Evolutionary conservation across 1,140 invertebrate genomes (phyloP), one percentile per base, ranked within the genome.

Genomic region (Lepidurus arcticus): DNA sequence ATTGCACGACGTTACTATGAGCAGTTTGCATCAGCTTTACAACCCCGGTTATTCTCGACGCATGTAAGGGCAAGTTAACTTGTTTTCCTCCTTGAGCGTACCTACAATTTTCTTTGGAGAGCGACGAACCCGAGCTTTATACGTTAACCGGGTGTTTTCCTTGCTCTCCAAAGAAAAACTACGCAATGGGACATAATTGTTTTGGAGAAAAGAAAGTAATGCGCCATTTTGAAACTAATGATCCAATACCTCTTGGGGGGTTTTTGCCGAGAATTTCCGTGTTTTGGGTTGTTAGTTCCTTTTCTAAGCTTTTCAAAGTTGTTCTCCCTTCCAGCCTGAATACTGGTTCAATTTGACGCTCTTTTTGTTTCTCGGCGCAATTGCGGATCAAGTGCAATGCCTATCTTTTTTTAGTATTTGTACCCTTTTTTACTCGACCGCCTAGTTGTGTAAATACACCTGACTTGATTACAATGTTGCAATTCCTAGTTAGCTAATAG

Each of bases 11-110:
- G 85, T 84, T 43, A 90, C 92, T 81, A 89, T 92, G 80, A 91
- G 92, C 83, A 91, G 90, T 82, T 89, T 95, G 79, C 93, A 92
- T 87, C 94, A 95, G 86, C 87, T 95, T 79, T 95, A 95, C 85
- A 93, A 94, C 84, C 89, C 90, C 82, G 91, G 91, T 82, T 93
- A 94, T 85, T 91, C 91, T 82, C 91, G 92, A 85, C 90, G 93
- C 85, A 94, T 92, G 86, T 95, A 89, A 90, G 8, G 0, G 53
- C 16, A 21, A n/a, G 53, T 65, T n/a, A 9, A 21, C 16, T 65
- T 65, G 16, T 47, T 65, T 65, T 65, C 16, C 53, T 65, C 53
- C 16, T 65, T 65, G 21, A n/a, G 53, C 53, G 53, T 65, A 65
- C 13, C 21, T 65, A 34, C 0, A 21, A 21, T 65, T 65, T 47